Conservation (phyloP, 2,113 vertebrate species). For the Pseudopodoces humilis region DNA sequence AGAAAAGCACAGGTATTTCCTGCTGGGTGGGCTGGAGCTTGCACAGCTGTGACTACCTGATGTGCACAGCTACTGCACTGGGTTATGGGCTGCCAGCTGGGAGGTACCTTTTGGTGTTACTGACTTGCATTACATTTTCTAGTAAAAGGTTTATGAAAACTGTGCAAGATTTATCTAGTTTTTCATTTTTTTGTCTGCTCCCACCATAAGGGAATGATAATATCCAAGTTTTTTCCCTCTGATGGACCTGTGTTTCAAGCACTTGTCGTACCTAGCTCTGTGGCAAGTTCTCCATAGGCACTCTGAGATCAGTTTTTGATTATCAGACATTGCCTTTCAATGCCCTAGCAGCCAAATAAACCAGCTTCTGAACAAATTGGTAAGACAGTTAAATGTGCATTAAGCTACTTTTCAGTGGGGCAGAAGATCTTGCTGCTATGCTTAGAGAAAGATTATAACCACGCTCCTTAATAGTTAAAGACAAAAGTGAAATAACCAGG, state of each 20-base stretch:
- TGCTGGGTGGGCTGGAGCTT: neutral
- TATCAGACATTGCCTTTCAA: neutral
- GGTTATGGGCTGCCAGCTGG: neutral
- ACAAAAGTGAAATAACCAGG: neutral
- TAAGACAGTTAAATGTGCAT: neutral
- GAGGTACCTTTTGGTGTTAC: neutral
- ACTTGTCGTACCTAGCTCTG: neutral
- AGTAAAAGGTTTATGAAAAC: neutral
- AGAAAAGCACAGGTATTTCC: neutral
- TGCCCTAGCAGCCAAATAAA: neutral
- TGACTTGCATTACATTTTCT: neutral
- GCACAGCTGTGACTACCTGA: accelerated
- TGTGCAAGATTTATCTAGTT: neutral
- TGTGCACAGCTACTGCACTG: neutral
- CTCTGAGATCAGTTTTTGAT: neutral
- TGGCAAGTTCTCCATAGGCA: neutral
- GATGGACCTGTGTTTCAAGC: neutral
- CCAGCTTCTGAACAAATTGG: neutral
- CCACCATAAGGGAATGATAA: neutral
- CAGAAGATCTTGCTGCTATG: neutral
- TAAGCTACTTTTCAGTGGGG: neutral
- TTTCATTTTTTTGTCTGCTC: neutral
- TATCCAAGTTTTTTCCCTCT: neutral
- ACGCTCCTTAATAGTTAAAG: neutral
- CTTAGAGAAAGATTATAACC: neutral